A percentile compares a stretch with the other conserved stretches of the same genome.
phyloP scores from a whole-genome alignment of 1,140 invertebrate species.

The Lepidurus apus region DNA sequence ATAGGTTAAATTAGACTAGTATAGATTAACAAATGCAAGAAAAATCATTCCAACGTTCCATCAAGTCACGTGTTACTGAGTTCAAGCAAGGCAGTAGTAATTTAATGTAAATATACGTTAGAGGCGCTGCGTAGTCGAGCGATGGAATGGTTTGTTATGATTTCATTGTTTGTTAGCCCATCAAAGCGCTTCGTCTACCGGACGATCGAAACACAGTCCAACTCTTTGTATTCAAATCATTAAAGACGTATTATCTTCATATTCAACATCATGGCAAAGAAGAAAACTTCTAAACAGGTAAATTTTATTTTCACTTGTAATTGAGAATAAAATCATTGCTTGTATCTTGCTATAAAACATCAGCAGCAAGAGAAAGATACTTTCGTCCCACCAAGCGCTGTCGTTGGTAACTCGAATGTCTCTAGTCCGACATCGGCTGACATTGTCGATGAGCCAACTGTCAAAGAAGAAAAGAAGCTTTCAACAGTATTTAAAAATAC shows the following conservation, averaged over 20 bases:
- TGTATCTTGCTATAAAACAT: background rate
- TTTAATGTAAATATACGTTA: too few species aligned
- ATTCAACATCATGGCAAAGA: slow-evolving; percentile 7
- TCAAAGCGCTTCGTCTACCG: background rate
- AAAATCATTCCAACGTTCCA: too few species aligned
- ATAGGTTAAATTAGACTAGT: too few species aligned
- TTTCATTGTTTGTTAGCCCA: too few species aligned
- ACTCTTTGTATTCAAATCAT: background rate
- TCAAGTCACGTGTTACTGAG: too few species aligned
- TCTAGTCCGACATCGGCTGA: slow-evolving; percentile 18
- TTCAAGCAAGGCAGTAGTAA: too few species aligned
- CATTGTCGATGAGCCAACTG: slow-evolving; percentile 25
- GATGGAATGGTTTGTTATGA: too few species aligned
- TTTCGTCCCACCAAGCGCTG: background rate
- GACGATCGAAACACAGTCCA: background rate
- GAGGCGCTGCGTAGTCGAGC: too few species aligned
- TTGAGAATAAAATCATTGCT: too few species aligned
- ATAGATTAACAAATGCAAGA: too few species aligned
- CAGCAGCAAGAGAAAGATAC: background rate
- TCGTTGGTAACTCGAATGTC: background rate
- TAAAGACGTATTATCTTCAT: background rate
- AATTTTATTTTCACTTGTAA: background rate
- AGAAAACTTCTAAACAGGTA: background rate
- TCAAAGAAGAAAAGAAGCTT: slow-evolving; percentile 40
- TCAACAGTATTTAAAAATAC: slow-evolving; percentile 43